Evolutionary conservation across 2,113 vertebrate species (phyloP), one percentile per base, ranked within the genome.

Genomic region (Rutilus rutilus): DNA sequence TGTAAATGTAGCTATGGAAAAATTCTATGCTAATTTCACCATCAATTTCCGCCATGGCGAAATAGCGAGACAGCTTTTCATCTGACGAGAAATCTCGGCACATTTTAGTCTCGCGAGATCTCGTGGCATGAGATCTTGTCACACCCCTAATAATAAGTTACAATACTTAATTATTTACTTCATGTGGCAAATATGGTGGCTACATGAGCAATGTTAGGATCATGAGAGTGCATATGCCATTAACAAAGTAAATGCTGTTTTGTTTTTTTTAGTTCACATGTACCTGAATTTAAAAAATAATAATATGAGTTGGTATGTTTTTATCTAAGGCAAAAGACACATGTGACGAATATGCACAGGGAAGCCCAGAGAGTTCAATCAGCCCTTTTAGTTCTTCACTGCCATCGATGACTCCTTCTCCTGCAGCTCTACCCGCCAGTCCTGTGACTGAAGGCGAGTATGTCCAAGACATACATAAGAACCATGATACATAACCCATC

Each of bases 381-480:
- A 90, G 82, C 75, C 85, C 92, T 23, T 92, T 88, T 78, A 93
- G 90, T 86, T 79, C 90, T 50, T 91, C 92, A 0, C 91, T 92
- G 0, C 87, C 95, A 0, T 91, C 93, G 39, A 91, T 94, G 0
- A 90, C 95, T 6, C 62, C 94, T 57, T 86, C 95, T 0, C 89
- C 95, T 57, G 92, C 94, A 0, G 81, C 90, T 62, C 85, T 88
- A 77, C 2, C 93, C 0, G 93, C 93, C 59, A 94, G 93, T 71
- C 92, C 96, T 25, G 95, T 96, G 25, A 97, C 96, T 0, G 95
- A 96, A 93, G 97, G 98, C 97, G 93, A 93, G 89, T 65, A 76
- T 52, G 9, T 67, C 60, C 15, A 12, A 12, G 10, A 69, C 2
- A 33, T 11, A 36, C 14, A 6, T 52, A 33, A 33, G 5, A 65